Evolutionary conservation across 2,113 vertebrate species (phyloP).

Genomic region (Carassius carassius): DNA sequence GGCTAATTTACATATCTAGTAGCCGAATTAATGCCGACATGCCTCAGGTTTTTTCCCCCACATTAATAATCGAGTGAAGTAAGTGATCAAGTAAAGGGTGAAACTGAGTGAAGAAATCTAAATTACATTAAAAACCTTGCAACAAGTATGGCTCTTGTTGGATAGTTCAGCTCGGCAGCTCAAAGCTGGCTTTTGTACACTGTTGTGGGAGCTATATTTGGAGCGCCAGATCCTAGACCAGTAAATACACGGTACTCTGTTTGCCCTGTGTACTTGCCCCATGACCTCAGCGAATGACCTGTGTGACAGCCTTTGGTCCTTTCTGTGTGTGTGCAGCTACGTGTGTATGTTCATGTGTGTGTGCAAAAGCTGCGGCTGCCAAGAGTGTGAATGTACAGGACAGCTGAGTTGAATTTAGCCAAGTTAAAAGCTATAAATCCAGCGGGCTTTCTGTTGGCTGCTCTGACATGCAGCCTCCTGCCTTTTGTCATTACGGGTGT

Average conservation of each 20-base stretch:
- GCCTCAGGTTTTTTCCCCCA: conserved; percentile 37
- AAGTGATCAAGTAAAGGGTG: not conserved
- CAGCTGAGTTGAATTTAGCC: conserved; percentile 80
- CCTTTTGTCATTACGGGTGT: conserved; percentile 81
- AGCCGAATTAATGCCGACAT: conserved; percentile 52
- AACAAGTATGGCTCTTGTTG: not conserved
- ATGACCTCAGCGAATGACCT: conserved; percentile 47
- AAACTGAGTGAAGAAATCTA: conserved; percentile 10
- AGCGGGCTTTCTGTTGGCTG: conserved; percentile 73
- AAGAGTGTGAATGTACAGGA: conserved; percentile 68
- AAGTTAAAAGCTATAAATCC: conserved; percentile 85
- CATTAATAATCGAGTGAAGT: conserved; percentile 24
- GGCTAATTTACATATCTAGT: conserved; percentile 56
- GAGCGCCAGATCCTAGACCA: conserved; percentile 28
- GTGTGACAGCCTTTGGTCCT: conserved; percentile 19
- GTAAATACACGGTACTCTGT: conserved; percentile 26
- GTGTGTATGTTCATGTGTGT: not conserved
- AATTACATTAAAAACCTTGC: conserved; percentile 25
- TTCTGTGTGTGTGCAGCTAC: conserved; percentile 2
- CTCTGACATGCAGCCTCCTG: conserved; percentile 80
- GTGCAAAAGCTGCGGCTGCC: conserved; percentile 2
- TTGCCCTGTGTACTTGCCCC: conserved; percentile 36
- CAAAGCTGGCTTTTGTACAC: not conserved
- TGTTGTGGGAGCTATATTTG: conserved; percentile 34
- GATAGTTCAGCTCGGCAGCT: not conserved